These are phyloP conservation scores for Penaeus vannamei DNA, from an alignment of 1,140 invertebrate species.

Conservation along the genomic window DNA sequence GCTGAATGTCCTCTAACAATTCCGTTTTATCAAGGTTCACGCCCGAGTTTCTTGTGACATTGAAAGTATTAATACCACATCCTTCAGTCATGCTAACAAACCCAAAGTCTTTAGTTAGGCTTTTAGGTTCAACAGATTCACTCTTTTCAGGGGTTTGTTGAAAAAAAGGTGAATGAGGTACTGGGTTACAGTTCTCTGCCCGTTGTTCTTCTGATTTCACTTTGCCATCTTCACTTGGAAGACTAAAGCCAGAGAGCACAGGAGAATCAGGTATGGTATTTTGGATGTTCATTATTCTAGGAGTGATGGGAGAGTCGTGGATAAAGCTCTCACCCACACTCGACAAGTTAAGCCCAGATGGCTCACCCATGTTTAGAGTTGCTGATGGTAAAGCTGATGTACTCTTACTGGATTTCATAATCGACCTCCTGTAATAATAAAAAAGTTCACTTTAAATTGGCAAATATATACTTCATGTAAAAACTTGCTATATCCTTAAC, in stretches of 20 bases:
- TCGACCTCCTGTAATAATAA: slow-evolving; percentile 3
- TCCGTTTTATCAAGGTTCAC: slow-evolving; percentile 1
- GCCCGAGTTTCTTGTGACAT: background rate
- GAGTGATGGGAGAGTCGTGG: background rate
- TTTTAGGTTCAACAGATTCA: background rate
- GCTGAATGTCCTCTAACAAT: slow-evolving; percentile 35
- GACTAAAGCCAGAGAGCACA: background rate
- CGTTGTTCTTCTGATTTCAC: background rate
- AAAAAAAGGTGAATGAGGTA: too few species aligned
- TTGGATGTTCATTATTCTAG: too few species aligned
- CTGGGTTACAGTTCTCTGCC: too few species aligned
- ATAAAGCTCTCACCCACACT: background rate
- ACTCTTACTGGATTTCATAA: slow-evolving; percentile 19
- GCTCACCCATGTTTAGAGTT: too few species aligned
- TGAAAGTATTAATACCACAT: background rate
- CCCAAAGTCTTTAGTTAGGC: background rate
- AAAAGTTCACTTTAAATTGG: background rate
- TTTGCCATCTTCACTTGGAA: background rate
- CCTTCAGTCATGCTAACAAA: slow-evolving; percentile 34
- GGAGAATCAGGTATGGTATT: background rate
- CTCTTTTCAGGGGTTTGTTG: too few species aligned
- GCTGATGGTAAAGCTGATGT: background rate
- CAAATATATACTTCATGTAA: too few species aligned
- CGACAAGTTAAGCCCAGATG: too few species aligned
- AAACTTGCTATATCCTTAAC: too few species aligned